These are phyloP conservation scores for Oscheius sp. DNA, from an alignment of 2,888 invertebrate species.

Conservation along the genomic window DNA sequence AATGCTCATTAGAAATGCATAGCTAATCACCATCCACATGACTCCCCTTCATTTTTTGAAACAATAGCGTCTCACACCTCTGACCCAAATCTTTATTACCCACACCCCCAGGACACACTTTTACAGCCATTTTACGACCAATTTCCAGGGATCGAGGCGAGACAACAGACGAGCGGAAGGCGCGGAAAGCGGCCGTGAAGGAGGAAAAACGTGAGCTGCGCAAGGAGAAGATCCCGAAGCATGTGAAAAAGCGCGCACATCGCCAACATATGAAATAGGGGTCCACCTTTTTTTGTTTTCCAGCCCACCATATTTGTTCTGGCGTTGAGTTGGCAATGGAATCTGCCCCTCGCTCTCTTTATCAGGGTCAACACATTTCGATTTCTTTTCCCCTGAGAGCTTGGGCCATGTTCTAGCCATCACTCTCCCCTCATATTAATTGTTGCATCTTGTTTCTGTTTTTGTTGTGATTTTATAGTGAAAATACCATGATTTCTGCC, in stretches of 20 bases:
- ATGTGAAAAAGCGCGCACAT: conserved; percentile 89
- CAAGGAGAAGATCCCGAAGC: conserved; percentile 89
- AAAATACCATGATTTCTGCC: no score
- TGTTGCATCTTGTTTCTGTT: conserved; percentile 22
- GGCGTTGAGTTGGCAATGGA: conserved; percentile 21
- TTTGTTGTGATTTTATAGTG: conserved; percentile 14
- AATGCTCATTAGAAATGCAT: no score
- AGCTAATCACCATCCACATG: no score
- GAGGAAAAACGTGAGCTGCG: conserved; percentile 88
- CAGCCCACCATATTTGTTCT: background rate
- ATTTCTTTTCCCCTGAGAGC: conserved; percentile 1
- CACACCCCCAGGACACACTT: background rate
- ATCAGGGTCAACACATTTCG: conserved; percentile 30
- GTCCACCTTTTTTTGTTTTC: background rate
- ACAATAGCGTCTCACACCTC: background rate
- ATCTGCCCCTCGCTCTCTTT: background rate
- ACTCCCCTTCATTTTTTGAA: background rate
- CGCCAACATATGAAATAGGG: conserved; percentile 59
- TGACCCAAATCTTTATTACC: conserved; percentile 21
- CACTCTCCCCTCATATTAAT: conserved; percentile 5
- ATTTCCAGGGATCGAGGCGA: conserved; percentile 48
- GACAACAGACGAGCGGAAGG: conserved; percentile 57
- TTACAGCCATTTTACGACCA: conserved; percentile 8
- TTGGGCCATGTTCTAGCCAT: background rate
- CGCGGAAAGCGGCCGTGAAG: conserved; percentile 87